Evolutionary conservation across 2,797 vertebrate species (phyloP).

Genomic region (Spea hammondii): DNA sequence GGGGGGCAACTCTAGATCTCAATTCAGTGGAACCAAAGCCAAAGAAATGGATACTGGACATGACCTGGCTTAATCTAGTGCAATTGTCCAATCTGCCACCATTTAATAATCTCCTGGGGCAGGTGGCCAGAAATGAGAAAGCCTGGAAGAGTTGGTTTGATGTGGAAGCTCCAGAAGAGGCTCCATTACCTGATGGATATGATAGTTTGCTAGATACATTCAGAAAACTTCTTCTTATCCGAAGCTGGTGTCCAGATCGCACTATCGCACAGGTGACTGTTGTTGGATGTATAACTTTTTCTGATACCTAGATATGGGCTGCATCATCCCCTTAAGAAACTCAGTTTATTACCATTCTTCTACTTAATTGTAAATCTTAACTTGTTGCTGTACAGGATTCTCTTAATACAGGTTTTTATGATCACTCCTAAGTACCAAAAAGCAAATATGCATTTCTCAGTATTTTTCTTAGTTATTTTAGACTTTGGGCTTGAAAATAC

Average conservation of each 20-base stretch:
- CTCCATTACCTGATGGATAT: slow-evolving; percentile 74
- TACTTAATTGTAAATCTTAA: too few species aligned
- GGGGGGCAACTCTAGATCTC: slow-evolving; percentile 78
- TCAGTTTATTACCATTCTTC: too few species aligned
- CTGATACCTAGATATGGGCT: neutral
- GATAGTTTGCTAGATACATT: slow-evolving; percentile 74
- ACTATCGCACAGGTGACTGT: slow-evolving; percentile 74
- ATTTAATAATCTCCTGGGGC: slow-evolving; percentile 71
- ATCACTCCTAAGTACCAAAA: too few species aligned
- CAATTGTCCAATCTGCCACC: slow-evolving; percentile 71
- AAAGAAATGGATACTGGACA: slow-evolving; percentile 81
- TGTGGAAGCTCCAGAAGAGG: slow-evolving; percentile 72
- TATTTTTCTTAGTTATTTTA: too few species aligned
- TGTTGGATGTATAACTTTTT: neutral
- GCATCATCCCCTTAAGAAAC: too few species aligned
- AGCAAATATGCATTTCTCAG: too few species aligned
- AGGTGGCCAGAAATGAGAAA: slow-evolving; percentile 74
- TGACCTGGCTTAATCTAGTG: slow-evolving; percentile 82
- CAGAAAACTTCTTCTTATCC: slow-evolving; percentile 76
- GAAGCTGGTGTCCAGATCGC: slow-evolving; percentile 80
- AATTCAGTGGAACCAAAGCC: slow-evolving; percentile 80
- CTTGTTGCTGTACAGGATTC: too few species aligned
- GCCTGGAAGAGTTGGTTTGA: slow-evolving; percentile 81
- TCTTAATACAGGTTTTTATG: too few species aligned
- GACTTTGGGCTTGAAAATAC: too few species aligned